Evolutionary conservation across 2,888 invertebrate species (phyloP).

Genomic region (Helobdella robusta): DNA sequence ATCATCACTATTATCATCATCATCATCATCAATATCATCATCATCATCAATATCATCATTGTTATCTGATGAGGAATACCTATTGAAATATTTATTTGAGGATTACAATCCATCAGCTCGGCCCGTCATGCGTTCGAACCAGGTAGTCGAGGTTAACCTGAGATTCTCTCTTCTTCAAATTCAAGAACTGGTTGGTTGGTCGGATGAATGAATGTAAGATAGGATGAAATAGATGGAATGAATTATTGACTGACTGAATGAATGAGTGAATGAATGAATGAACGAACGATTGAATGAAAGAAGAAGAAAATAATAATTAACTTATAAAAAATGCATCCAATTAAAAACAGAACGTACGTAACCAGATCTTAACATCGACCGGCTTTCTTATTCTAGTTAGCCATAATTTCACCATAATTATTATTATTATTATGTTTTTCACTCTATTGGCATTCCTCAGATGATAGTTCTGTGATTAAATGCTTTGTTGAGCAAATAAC

Average conservation of each 20-base stretch:
- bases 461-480: no score
- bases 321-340: not conserved
- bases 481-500: no score
- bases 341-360: conserved; percentile 34
- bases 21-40: conserved; percentile 1
- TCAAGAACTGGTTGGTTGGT: conserved; percentile 28
- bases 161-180: conserved; percentile 32
- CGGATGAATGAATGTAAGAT: not conserved
- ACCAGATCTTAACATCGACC: conserved; percentile 33
- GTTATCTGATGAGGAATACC: conserved; percentile 29
- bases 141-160: conserved; percentile 28
- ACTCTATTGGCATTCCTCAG: no score
- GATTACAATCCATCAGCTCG: conserved; percentile 31
- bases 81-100: conserved; percentile 27
- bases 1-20: conserved; percentile 3
- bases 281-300: not conserved
- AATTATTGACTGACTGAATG: not conserved
- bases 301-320: not conserved
- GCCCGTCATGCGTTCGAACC: conserved; percentile 29
- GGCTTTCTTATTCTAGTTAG: conserved; percentile 33
- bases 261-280: not conserved
- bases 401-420: not conserved
- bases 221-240: not conserved
- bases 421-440: not conserved
- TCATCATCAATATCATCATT: not conserved